These are phyloP conservation scores for Rhopalosiphum maidis DNA, from an alignment of 1,140 invertebrate genomes.

Conservation along the genomic window DNA sequence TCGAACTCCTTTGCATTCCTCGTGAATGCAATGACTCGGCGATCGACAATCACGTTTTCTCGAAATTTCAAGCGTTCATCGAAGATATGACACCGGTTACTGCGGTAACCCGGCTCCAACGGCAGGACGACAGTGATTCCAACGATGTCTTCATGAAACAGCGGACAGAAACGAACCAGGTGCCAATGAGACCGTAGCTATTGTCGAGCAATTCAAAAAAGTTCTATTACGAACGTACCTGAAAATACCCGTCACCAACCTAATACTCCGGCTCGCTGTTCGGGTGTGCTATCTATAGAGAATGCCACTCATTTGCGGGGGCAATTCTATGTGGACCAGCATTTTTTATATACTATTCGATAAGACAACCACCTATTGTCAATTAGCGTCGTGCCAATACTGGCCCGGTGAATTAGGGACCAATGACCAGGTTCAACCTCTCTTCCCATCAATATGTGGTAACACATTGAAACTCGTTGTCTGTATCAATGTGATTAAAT, in stretches of 20 bases:
- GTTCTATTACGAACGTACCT: neutral
- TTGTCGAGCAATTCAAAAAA: neutral
- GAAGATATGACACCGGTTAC: neutral
- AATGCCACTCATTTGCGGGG: neutral
- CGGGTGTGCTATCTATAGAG: neutral
- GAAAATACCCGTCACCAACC: neutral
- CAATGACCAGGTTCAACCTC: neutral
- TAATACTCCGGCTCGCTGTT: neutral
- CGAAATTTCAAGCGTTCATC: neutral
- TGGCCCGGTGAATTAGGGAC: neutral
- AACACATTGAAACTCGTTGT: neutral
- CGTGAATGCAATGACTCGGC: too few species aligned
- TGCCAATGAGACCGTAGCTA: too few species aligned
- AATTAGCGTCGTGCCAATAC: neutral
- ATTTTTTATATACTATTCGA: neutral
- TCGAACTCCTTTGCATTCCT: neutral
- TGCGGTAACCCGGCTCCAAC: neutral
- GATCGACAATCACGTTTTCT: neutral
- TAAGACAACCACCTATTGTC: neutral
- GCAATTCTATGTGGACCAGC: neutral
- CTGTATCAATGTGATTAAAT: neutral
- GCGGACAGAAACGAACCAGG: too few species aligned
- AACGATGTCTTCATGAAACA: too few species aligned
- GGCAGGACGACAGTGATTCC: neutral
- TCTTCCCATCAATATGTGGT: neutral